Conservation (phyloP, 2,888 invertebrate species). For the Macropis europaea region DNA sequence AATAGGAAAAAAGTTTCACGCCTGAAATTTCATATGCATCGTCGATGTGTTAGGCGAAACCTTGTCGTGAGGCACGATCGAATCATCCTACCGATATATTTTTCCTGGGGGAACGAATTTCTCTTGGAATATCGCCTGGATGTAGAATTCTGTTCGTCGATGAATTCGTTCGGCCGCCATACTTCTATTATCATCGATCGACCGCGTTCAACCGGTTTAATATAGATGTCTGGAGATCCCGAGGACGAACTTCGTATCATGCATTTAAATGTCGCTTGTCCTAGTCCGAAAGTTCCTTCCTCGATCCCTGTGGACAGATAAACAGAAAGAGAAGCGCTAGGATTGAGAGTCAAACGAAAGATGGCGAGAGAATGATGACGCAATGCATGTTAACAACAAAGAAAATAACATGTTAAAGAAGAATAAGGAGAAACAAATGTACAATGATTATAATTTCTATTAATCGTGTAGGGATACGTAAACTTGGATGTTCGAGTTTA, state of each 20-base stretch:
- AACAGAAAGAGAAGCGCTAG: constrained; percentile 22
- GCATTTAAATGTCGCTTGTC: constrained; percentile 44
- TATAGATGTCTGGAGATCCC: constrained; percentile 1
- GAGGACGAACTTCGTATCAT: constrained; percentile 21
- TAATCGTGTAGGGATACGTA: too few relatives aligned
- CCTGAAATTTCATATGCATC: too few relatives aligned
- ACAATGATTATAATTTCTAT: too few relatives aligned
- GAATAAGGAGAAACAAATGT: too few relatives aligned
- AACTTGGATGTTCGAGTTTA: too few relatives aligned
- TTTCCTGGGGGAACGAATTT: not conserved
- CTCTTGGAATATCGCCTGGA: too few relatives aligned
- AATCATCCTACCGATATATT: not conserved
- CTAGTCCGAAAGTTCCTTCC: constrained; percentile 6
- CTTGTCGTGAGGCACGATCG: not conserved
- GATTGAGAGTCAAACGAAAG: not conserved
- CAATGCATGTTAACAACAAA: not conserved
- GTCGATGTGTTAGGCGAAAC: too few relatives aligned
- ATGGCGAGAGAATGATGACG: not conserved
- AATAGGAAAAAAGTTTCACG: too few relatives aligned
- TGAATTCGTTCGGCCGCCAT: not conserved
- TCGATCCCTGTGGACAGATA: constrained; percentile 31
- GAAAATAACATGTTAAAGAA: too few relatives aligned
- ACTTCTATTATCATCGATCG: not conserved
- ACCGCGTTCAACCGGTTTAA: constrained; percentile 1
- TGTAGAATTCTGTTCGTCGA: not conserved